Evolutionary conservation across 2,888 invertebrate genomes (phyloP), one percentile per base, ranked within the genome.

Genomic region (Cylloceria caligata): DNA sequence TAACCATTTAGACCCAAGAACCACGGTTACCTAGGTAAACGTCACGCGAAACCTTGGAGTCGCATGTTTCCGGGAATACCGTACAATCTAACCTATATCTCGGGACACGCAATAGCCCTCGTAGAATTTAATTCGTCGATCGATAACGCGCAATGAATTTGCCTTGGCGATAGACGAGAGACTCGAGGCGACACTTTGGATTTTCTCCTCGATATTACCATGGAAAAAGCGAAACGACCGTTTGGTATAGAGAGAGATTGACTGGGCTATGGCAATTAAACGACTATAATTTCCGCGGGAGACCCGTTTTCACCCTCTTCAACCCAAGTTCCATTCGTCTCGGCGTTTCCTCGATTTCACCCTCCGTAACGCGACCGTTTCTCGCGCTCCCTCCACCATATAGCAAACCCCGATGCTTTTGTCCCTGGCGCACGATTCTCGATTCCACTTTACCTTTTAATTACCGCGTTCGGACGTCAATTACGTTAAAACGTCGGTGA

Each of bases 381-480:
- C 42, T 55, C 57, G 9, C 52, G 34, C 9, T 21, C 42, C 71
- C 11, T 57, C 34, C 24, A 13, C 21, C 19, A 42, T 52, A 60
- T 45, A 64, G 19, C 64, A 36, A 30, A 34, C 42, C 19, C 57
- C 27, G 52, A 45, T 9, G 24, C 36, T 19, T 62, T 68, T 60
- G 67, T 49, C 62, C 68, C 45, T 16, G 30, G 42, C 11, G 30
- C 68, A 64, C 45, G 77, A 55, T 77, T 77, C 81, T 81, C 73
- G 73, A 77, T 81, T 81, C 73, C 81, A 77, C 81, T 81, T 57
- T 77, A 60, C 68, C 81, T 81, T 77, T 81, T 81, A 81, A 81
- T 81, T 81, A 81, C 77, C 77, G 77, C 76, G 77, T 73, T 77
- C 81, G 81, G 77, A 77, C 81, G 81, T 81, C 81, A 81, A 81